Base-by-base conservation (phyloP, 2,888 invertebrate species). In the Drosophila fungiperda region DNA sequence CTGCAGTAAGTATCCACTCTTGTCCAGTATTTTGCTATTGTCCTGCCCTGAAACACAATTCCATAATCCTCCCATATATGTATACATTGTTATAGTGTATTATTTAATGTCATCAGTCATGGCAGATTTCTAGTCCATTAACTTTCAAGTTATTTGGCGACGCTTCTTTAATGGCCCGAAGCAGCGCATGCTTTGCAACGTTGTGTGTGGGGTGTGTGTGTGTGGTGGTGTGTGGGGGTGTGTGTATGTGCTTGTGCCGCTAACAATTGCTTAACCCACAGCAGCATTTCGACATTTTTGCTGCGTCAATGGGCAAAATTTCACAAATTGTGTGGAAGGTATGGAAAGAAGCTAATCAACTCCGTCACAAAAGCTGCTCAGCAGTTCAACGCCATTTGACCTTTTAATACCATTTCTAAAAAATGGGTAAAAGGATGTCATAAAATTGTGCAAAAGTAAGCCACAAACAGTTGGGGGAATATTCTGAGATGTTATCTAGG, bases 61-160 rank as follows among this genome's bases (percentile, higher is more conserved):
- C 8, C 8, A 26, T 20, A 32, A 54, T 36, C 11, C 60, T 23
- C 33, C 57, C 54, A 59, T 66, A 7, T 38, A 52, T 35, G 38
- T n/a, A 52, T 26, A 23, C 32, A 15, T 12, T 42, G 33, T 36
- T 76, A 53, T 60, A 75, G 49, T 74, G 71, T 86, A 67, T 77
- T 79, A 83, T 76, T 82, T 80, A 86, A 88, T 80, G 73, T 65
- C 82, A 74, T 76, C 76, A 73, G 77, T 78, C 79, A 77, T 73
- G 75, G 76, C 48, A 71, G 67, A 80, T 89, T 87, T 87, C 87
- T 87, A 82, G 85, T 89, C 89, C 87, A 87, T 87, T 87, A 87
- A 89, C 87, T 85, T 83, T 87, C 70, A 76, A 86, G 82, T 66
- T 83, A 73, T 83, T 88, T 65, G 74, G 63, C 64, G 79, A 73